phyloP scores from a whole-genome alignment of 1,140 invertebrate species.

The Vanessa tameamea region DNA sequence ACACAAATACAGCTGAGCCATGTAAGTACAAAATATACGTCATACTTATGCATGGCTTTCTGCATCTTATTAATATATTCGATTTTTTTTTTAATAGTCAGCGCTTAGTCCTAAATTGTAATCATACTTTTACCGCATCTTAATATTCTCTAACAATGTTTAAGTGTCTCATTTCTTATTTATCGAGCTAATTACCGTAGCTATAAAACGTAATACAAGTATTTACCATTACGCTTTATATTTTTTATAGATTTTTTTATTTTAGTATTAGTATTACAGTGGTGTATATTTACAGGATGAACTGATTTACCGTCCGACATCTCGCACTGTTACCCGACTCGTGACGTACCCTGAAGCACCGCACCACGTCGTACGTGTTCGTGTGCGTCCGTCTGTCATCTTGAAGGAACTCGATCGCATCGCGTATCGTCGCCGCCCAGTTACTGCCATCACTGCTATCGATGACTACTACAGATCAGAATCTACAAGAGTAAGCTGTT shows the following conservation, averaged over 20 bases:
- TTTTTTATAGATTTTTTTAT: background rate
- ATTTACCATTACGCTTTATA: background rate
- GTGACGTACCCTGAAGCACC: conserved; percentile 81
- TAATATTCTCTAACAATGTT: no score
- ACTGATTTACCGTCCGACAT: conserved; percentile 67
- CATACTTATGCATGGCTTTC: background rate
- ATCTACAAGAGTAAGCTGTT: conserved; percentile 83
- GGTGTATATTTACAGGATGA: conserved; percentile 56
- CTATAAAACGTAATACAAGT: no score
- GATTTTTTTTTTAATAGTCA: no score
- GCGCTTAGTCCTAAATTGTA: no score
- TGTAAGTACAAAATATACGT: background rate
- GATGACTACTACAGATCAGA: conserved; percentile 89
- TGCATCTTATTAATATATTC: background rate
- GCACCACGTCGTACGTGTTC: conserved; percentile 82
- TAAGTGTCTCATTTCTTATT: no score
- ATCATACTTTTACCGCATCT: no score
- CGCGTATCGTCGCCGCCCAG: conserved; percentile 83
- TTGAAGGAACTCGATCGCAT: conserved; percentile 88
- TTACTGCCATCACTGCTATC: conserved; percentile 83
- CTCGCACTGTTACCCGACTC: conserved; percentile 82
- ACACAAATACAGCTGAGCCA: background rate
- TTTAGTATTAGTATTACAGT: background rate
- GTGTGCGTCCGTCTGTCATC: conserved; percentile 86
- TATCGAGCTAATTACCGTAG: no score